Evolutionary conservation across 92 coral and sea anemone genomes (phyloP).

Genomic region (Umimayanthus chanpuru): DNA sequence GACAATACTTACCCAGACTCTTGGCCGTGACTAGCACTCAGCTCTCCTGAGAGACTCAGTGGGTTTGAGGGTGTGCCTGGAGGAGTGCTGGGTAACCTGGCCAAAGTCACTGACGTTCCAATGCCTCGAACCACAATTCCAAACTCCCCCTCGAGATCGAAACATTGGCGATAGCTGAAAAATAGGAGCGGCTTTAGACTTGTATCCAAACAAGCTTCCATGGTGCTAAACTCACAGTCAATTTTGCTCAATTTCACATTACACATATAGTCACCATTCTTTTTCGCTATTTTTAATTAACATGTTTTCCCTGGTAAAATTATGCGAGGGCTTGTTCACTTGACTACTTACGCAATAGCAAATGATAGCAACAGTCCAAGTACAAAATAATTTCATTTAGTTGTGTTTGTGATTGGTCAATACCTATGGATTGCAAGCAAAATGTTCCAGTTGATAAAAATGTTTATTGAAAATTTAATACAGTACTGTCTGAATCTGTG

Average conservation of each 20-base stretch:
- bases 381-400: too few relatives aligned
- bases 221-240: neutral
- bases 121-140: slow-evolving; percentile 97
- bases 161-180: slow-evolving; percentile 91
- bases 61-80: slow-evolving; percentile 82
- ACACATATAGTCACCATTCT: neutral
- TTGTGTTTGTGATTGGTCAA: too few relatives aligned
- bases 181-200: neutral
- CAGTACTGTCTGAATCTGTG: neutral
- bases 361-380: too few relatives aligned
- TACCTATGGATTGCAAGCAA: too few relatives aligned
- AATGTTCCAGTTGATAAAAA: too few relatives aligned
- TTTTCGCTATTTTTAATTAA: too few relatives aligned
- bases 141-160: slow-evolving; percentile 97
- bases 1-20: slow-evolving; percentile 68
- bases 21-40: slow-evolving; percentile 57
- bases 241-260: neutral
- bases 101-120: slow-evolving; percentile 90
- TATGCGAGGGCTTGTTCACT: too few relatives aligned
- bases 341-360: too few relatives aligned
- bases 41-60: slow-evolving; percentile 79
- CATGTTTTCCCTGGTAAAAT: too few relatives aligned
- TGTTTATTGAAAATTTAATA: too few relatives aligned
- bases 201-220: neutral
- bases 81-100: slow-evolving; percentile 64